Base-by-base conservation (phyloP, 2,797 vertebrate genomes). In the Eupleurogrammus muticus region DNA sequence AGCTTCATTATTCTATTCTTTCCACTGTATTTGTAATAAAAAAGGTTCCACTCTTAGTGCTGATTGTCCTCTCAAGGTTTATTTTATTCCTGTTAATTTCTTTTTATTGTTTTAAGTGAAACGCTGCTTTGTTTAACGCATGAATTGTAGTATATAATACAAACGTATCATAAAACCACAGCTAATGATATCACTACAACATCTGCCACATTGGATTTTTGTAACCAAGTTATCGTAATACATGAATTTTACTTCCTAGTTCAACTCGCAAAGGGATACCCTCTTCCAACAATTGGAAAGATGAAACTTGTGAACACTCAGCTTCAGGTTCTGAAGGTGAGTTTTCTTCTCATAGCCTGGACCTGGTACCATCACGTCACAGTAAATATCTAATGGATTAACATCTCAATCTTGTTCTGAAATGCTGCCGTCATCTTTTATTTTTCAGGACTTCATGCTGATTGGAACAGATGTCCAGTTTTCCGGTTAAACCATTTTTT, bases 381-480 rank as follows among this genome's bases (percentile, higher is more conserved):
- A 2, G 50, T 7, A 12, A 28, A 47, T n/a, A 19, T 54, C 10
- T n/a, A 20, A 36, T 2, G 12, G 36, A 53, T 61, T 0, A 56
- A 28, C 14, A 56, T 44, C 3, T 62, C 9, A 34, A 23, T 57
- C 32, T 14, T 57, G 20, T 53, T n/a, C 21, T n/a, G 46, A 28
- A 74, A 24, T 46, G 44, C n/a, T 32, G 6, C 5, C 67, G 10
- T 7, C 56, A 11, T 70, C 7, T 20, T 52, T 51, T 35, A 1
- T 49, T 52, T 60, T 46, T 20, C 17, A 95, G 94, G 91, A 90
- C 74, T 92, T 86, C 49, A 40, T 94, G 46, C 58, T 94, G 88
- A 88, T 95, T 24, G 93, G 91, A 42, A 95, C 93, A 36, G 93
- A 95, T 35, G 88, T 94, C 48, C 63, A 89, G 60, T 93, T 94